phyloP scores from a whole-genome alignment of 2,888 invertebrate genomes.

The Zygaena filipendulae region DNA sequence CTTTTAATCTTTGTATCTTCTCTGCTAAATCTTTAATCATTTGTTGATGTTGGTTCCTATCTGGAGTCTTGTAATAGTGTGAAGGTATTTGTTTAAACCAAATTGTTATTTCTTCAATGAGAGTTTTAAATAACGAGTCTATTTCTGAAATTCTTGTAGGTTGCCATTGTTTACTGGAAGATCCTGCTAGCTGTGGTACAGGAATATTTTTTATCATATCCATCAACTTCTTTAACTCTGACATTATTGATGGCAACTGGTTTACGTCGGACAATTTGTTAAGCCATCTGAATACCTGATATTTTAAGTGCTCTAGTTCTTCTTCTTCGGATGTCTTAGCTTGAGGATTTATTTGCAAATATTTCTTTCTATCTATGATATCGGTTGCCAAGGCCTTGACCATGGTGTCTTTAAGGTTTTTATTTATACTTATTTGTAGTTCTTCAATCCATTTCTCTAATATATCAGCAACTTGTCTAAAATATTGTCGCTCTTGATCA shows the following conservation, averaged over 20 bases:
- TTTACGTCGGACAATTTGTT: slow-evolving; percentile 20
- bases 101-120: no score
- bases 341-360: slow-evolving; percentile 27
- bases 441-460: slow-evolving; percentile 22
- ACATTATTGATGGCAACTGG: slow-evolving; percentile 18
- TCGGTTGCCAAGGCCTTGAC: slow-evolving; percentile 24
- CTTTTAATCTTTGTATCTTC: no score
- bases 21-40: no score
- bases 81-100: no score
- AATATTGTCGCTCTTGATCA: slow-evolving; percentile 18
- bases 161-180: slow-evolving; percentile 5
- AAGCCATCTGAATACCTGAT: slow-evolving; percentile 28
- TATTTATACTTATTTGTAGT: slow-evolving; percentile 17
- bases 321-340: slow-evolving; percentile 20
- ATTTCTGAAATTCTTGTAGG: no score
- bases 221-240: slow-evolving; percentile 20
- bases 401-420: slow-evolving; percentile 17
- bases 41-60: no score
- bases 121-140: no score
- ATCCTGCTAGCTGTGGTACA: slow-evolving; percentile 15
- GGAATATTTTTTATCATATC: slow-evolving; percentile 16
- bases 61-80: no score
- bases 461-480: slow-evolving; percentile 14
- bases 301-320: slow-evolving; percentile 33
- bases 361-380: slow-evolving; percentile 30